Percentiles rank a stretch among this genome's conserved stretches.
phyloP scores from a whole-genome alignment of 1,140 invertebrate species.

The Caenorhabditis briggsae region DNA sequence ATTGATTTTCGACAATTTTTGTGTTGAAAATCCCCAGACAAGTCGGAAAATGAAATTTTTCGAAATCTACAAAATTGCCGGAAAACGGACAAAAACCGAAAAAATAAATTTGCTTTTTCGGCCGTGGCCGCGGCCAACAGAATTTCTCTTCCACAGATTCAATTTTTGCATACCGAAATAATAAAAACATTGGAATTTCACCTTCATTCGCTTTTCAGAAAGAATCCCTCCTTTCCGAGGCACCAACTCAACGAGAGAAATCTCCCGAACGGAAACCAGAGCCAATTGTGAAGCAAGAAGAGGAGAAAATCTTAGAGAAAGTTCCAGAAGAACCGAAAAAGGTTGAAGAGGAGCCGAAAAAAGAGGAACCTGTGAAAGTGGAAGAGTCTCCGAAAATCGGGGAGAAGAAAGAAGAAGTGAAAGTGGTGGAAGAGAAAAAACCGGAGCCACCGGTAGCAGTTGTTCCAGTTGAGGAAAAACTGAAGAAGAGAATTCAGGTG shows the following conservation, averaged over 20 bases:
- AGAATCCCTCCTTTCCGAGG: neutral
- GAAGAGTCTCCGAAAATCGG: neutral
- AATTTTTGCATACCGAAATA: too few species aligned
- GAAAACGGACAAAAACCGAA: too few species aligned
- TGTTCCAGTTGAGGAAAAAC: neutral
- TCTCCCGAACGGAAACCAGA: neutral
- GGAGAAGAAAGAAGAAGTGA: slow-evolving; percentile 19
- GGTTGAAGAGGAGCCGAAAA: neutral
- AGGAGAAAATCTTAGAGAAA: neutral
- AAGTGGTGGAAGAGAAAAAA: slow-evolving; percentile 3
- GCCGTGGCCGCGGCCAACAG: too few species aligned
- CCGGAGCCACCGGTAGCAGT: neutral
- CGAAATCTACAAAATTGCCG: too few species aligned
- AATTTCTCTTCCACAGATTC: too few species aligned
- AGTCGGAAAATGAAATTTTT: too few species aligned
- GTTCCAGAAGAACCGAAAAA: slow-evolving; percentile 7
- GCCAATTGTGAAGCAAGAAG: neutral
- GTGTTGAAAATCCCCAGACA: too few species aligned
- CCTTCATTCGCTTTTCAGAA: too few species aligned
- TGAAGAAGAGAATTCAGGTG: slow-evolving; percentile 21
- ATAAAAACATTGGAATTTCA: too few species aligned
- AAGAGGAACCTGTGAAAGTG: neutral
- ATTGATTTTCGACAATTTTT: too few species aligned
- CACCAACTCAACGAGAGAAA: neutral
- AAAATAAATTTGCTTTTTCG: neutral